These are phyloP conservation scores for Pachycephala philippinensis DNA, from an alignment of 2,113 vertebrate genomes.

Conservation along the genomic window DNA sequence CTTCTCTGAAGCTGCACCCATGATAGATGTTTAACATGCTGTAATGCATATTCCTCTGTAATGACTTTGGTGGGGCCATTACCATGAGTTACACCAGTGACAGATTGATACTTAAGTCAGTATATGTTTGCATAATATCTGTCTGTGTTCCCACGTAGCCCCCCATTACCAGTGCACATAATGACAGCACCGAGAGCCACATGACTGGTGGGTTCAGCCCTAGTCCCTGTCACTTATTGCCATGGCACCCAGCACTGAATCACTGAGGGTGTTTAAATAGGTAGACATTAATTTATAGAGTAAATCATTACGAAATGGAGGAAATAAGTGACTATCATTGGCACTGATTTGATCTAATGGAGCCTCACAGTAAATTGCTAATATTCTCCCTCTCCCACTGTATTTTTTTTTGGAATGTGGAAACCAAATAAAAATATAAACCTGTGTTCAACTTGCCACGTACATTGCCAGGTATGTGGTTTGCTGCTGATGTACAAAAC, in stretches of 20 bases:
- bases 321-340: conserved; percentile 32
- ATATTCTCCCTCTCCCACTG: neutral
- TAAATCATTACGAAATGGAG: conserved; percentile 30
- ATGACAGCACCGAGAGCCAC: neutral
- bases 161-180: neutral
- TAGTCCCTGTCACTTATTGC: conserved; percentile 7
- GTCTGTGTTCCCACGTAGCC: neutral
- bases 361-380: neutral
- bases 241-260: conserved; percentile 1
- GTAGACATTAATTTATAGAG: conserved; percentile 21
- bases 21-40: conserved; percentile 17
- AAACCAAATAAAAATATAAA: neutral
- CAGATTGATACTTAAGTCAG: conserved; percentile 48
- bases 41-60: conserved; percentile 10
- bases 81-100: conserved; percentile 36
- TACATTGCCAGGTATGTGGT: neutral
- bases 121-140: conserved; percentile 54
- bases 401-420: neutral
- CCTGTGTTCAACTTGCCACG: neutral
- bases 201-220: conserved; percentile 14
- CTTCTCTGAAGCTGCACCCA: neutral
- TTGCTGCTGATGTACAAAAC: neutral
- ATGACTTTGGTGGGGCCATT: conserved; percentile 49
- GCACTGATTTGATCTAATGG: conserved; percentile 24
- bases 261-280: neutral